A percentile compares a stretch with the other conserved stretches of the same genome.
phyloP scores from a whole-genome alignment of 2,888 invertebrate genomes.

The Drosophila subquinaria region DNA sequence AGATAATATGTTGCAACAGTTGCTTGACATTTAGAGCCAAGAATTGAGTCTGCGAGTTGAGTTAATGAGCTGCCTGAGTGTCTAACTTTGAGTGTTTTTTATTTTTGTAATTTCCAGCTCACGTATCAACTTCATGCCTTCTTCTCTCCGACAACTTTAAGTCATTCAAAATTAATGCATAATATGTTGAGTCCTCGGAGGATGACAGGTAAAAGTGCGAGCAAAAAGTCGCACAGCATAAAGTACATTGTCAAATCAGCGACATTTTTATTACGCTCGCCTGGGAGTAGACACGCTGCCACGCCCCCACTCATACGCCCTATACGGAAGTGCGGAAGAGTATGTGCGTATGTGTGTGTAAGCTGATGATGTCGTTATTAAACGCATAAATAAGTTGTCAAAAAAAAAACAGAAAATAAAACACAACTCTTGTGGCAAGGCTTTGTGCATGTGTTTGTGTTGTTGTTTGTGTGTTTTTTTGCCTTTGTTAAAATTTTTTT shows the following conservation, averaged over 20 bases:
- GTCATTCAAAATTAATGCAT: constrained; percentile 69
- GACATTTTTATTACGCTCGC: constrained; percentile 76
- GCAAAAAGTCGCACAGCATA: constrained; percentile 54
- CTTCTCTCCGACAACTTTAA: constrained; percentile 39
- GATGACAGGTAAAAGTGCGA: neutral
- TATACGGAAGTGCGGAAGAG: constrained; percentile 5
- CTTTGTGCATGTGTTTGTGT: neutral
- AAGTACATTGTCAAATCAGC: constrained; percentile 80
- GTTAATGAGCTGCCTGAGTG: constrained; percentile 47
- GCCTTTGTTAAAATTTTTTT: constrained; percentile 39
- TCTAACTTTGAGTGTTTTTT: constrained; percentile 25
- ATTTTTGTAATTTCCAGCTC: constrained; percentile 48
- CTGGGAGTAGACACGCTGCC: constrained; percentile 22
- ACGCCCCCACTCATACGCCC: constrained; percentile 15
- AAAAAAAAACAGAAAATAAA: constrained; percentile 58
- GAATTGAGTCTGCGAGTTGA: constrained; percentile 35
- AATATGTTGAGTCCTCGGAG: constrained; percentile 50
- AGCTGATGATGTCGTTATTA: constrained; percentile 80
- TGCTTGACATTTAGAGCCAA: constrained; percentile 15
- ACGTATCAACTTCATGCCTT: neutral
- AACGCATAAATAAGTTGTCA: constrained; percentile 78
- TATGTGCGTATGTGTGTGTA: constrained; percentile 14
- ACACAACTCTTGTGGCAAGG: constrained; percentile 20
- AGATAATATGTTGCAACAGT: constrained; percentile 12
- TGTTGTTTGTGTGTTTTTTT: constrained; percentile 1